phyloP scores from a whole-genome alignment of 2,797 vertebrate species.

The Darevskia mixta region DNA sequence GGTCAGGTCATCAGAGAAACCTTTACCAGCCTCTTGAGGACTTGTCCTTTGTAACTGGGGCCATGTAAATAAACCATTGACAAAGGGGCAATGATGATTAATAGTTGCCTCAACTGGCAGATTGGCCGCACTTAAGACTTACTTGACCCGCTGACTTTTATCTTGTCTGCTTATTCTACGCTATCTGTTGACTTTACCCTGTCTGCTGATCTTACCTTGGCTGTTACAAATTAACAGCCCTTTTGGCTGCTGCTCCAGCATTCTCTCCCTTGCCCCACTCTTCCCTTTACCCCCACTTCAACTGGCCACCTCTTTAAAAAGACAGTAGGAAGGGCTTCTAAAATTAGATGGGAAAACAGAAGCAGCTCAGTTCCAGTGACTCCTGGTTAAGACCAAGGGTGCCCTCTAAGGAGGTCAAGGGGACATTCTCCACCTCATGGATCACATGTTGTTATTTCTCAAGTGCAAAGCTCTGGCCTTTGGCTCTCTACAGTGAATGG shows the following conservation, averaged over 20 bases:
- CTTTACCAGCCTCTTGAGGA: background rate
- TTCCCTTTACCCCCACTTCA: too few relatives aligned
- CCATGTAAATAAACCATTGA: background rate
- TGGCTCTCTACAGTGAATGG: background rate
- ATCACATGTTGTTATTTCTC: background rate
- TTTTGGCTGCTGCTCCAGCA: background rate
- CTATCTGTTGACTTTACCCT: constrained; percentile 35
- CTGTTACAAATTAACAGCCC: constrained; percentile 30
- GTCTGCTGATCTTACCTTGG: constrained; percentile 25
- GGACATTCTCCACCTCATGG: background rate
- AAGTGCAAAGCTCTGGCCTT: background rate
- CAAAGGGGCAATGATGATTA: constrained; percentile 25
- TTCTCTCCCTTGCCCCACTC: background rate
- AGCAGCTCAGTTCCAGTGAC: background rate
- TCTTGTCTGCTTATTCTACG: constrained; percentile 23
- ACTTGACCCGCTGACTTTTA: constrained; percentile 26
- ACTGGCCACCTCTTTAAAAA: background rate
- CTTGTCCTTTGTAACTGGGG: background rate
- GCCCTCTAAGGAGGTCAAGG: too few relatives aligned
- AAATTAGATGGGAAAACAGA: background rate
- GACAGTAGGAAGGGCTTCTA: background rate
- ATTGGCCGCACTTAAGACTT: constrained; percentile 18
- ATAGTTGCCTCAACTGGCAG: background rate
- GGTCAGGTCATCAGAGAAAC: background rate
- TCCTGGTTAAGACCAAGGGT: background rate